Evolutionary conservation across 2,113 vertebrate genomes (phyloP).

Genomic region (Enhydra lutris): DNA sequence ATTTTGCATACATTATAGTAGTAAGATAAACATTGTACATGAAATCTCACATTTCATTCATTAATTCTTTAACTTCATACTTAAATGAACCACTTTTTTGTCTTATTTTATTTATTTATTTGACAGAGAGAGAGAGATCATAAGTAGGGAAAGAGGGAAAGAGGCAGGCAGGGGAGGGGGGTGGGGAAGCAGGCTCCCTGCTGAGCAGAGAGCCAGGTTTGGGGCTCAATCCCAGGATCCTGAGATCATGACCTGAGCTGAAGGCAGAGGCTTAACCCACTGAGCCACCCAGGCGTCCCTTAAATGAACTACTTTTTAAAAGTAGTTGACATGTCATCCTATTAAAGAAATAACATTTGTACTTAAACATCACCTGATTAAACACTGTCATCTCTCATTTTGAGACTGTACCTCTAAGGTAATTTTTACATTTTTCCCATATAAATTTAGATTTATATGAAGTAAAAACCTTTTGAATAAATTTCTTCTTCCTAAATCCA

Average conservation of each 20-base stretch:
- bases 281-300: too few relatives aligned
- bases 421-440: background rate
- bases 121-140: too few relatives aligned
- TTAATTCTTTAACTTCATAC: background rate
- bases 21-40: background rate
- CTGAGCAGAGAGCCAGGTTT: too few relatives aligned
- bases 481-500: background rate
- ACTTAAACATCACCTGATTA: background rate
- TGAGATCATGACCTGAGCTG: too few relatives aligned
- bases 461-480: background rate
- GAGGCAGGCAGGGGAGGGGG: too few relatives aligned
- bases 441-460: background rate
- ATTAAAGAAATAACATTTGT: background rate
- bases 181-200: too few relatives aligned
- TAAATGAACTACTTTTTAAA: background rate
- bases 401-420: background rate
- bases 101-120: too few relatives aligned
- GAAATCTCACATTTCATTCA: background rate
- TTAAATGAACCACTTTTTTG: background rate
- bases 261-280: too few relatives aligned
- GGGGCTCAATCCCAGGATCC: too few relatives aligned
- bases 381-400: background rate
- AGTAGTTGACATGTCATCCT: background rate
- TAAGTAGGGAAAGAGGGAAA: too few relatives aligned
- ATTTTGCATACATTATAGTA: background rate